Conservation (phyloP, 2,797 vertebrate genomes). For the Sebastes diaconus region DNA sequence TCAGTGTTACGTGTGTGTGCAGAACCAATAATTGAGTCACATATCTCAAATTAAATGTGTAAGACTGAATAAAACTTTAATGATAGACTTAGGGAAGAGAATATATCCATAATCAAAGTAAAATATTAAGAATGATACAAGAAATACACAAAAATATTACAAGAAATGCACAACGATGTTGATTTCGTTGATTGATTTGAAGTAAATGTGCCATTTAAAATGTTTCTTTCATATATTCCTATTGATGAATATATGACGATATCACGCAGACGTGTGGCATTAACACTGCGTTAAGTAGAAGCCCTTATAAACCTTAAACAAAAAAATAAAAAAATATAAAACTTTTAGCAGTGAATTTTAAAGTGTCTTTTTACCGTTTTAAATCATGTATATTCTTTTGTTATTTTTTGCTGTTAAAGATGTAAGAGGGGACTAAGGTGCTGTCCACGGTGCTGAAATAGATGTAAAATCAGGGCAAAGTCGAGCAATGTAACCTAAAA, state of each 20-base stretch:
- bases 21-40: not conserved
- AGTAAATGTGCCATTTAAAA: not conserved
- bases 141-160: not conserved
- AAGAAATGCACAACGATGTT: not conserved
- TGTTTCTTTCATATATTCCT: not conserved
- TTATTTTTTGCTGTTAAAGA: not conserved
- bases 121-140: not conserved
- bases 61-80: not conserved
- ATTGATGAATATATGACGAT: not conserved
- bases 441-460: constrained; percentile 83
- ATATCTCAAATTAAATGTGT: not conserved
- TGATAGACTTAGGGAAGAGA: too few relatives aligned
- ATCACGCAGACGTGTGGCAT: not conserved
- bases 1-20: not conserved
- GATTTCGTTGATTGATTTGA: not conserved
- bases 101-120: not conserved
- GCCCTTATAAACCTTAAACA: not conserved
- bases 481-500: not conserved
- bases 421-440: constrained; percentile 4
- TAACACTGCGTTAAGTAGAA: not conserved
- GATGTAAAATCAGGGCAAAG: not conserved
- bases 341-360: not conserved
- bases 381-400: not conserved
- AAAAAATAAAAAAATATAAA: not conserved
- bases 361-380: not conserved